Evolutionary conservation across 2,888 invertebrate species (phyloP), one percentile per base, ranked within the genome.

Genomic region (Tryphoninae sp.): DNA sequence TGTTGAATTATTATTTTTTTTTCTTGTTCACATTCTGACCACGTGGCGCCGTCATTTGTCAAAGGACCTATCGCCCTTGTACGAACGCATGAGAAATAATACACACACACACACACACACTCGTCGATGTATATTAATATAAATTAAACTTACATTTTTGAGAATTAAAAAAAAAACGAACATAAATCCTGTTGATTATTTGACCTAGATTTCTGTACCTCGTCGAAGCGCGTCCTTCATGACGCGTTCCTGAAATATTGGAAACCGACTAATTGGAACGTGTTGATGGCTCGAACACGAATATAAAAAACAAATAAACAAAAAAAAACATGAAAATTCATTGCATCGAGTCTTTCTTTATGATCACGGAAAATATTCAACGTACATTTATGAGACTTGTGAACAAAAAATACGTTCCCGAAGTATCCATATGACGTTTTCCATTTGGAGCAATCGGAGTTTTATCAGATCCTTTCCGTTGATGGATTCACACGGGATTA

Each of bases 81-180:
- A 83, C 73, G 74, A 80, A 73, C 61, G 59, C 49, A 81, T 58
- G 51, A 33, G 45, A 74, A 65, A 53, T 33, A 71, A 77, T 45
- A 68, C 58, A 80, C 72, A 82, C 80, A 84, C 86, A 23, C 23
- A 23, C 23, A 26, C 2, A 26, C 26, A 26, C 26, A 86, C 88
- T 86, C 89, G 88, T 89, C 90, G 85, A 87, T 91, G 89, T 91
- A 90, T 89, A 90, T 90, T 90, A 86, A 87, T 89, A 90, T 89
- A 89, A 89, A 91, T 89, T 90, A 89, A 89, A 90, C 88, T 88
- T 88, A 90, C 89, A 89, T 89, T 91, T 91, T 91, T 90, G 90
- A 90, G 87, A 90, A 91, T 88, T 89, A 89, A 87, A 86, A 77
- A 77, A 58, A 45, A 55, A 76, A 26, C 26, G 69, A 51, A 65